Evolutionary conservation across 2,113 vertebrate genomes (phyloP), one percentile per base, ranked within the genome.

Genomic region (Hassar affinis): DNA sequence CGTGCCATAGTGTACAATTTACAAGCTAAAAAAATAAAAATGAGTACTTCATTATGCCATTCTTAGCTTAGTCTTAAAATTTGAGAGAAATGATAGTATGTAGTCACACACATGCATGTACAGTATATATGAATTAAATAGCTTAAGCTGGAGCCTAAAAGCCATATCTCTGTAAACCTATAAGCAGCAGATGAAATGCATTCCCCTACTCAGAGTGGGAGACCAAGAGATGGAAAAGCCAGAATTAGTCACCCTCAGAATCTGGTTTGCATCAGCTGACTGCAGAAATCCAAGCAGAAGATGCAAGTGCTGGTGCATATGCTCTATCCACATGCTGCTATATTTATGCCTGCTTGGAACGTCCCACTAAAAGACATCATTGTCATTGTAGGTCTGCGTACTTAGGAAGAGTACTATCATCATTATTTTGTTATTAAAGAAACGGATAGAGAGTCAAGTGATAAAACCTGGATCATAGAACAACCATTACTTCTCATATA

Each of bases 211-310:
- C 47, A 45, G 22, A 69, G 66, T 45, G 35, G 35, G 20, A 69
- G 38, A 69, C 66, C 12, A 27, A 82, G 52, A 81, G 66, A 57
- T 56, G 56, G 56, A 82, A 57, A 83, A 66, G 72, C 59, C 56
- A 76, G 71, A 76, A 76, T 83, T 78, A 51, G 69, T 49, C 81
- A 82, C 81, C 69, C 68, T 82, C 20, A 51, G 33, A 64, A 38
- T 77, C 57, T 64, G 81, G 71, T 45, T 76, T 83, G 57, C 71
- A 83, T 83, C 81, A 82, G 42, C 56, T 62, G 45, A 62, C 42
- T 76, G 69, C 56, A 38, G 45, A 76, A 64, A 76, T 83, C 81
- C 81, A 75, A 64, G 27, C 27, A 74, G 81, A 45, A 76, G 71
- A 83, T 82, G 42, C 42, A 64, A 45, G 45, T 64, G 81, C 69